A percentile compares a stretch with the other conserved stretches of the same genome.
Conservation (phyloP, 2,888 invertebrate species). For the Cenopis cana region DNA sequence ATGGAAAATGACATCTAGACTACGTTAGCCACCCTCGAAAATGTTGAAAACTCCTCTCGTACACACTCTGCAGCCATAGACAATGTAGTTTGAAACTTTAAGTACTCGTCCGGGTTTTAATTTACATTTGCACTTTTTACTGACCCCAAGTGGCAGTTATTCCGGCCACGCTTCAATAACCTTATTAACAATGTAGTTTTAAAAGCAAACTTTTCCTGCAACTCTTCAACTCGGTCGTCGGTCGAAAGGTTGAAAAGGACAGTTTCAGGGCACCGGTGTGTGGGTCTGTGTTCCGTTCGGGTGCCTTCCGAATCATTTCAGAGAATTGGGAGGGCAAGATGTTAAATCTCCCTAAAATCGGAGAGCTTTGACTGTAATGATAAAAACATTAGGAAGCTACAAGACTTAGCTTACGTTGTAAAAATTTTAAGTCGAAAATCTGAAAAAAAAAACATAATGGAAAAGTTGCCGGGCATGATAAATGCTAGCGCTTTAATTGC, state of each 20-base stretch:
- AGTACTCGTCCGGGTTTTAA: background rate
- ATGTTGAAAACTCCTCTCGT: no score
- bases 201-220: constrained; percentile 9
- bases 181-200: constrained; percentile 21
- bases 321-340: constrained; percentile 71
- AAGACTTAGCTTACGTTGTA: background rate
- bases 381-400: background rate
- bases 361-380: background rate
- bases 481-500: background rate
- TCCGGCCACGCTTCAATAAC: constrained; percentile 6
- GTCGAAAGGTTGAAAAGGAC: constrained; percentile 27
- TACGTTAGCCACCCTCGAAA: no score
- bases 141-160: background rate
- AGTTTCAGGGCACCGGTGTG: constrained; percentile 32
- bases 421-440: no score
- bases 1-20: no score
- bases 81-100: background rate
- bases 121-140: background rate
- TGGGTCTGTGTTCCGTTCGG: constrained; percentile 29
- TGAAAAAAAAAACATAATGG: background rate
- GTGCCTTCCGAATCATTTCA: constrained; percentile 57
- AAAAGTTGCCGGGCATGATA: background rate
- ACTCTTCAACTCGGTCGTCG: constrained; percentile 15
- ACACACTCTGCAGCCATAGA: background rate
- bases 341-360: constrained; percentile 37